A percentile compares a stretch with the other conserved stretches of the same genome.
These are phyloP conservation scores for Echinarachnius parma DNA, from an alignment of 53 echinoderm and acorn worm species.

Conservation along the genomic window DNA sequence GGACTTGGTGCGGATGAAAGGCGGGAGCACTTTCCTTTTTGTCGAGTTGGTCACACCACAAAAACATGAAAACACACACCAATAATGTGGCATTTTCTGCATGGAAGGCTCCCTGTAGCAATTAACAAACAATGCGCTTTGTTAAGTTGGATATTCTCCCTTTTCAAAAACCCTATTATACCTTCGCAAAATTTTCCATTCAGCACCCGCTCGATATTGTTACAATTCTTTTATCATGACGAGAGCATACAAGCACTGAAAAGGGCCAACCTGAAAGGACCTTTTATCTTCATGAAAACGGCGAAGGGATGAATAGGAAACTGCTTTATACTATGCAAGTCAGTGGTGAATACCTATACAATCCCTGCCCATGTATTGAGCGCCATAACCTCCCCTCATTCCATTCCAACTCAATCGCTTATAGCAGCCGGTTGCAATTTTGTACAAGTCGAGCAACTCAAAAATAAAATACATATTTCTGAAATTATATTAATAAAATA, in stretches of 20 bases:
- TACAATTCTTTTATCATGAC: constrained; percentile 45
- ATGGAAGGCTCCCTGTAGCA: constrained; percentile 38
- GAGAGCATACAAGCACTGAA: constrained; percentile 30
- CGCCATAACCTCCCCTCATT: background rate
- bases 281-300: constrained; percentile 40
- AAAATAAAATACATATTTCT: background rate
- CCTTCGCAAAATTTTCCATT: constrained; percentile 47
- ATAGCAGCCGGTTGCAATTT: constrained; percentile 14
- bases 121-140: constrained; percentile 49
- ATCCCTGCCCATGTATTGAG: constrained; percentile 2
- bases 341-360: background rate
- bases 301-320: constrained; percentile 30
- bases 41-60: constrained; percentile 18
- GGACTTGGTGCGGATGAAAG: constrained; percentile 7
- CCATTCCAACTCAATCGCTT: constrained; percentile 7
- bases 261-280: constrained; percentile 19
- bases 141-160: constrained; percentile 19
- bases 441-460: too few species aligned
- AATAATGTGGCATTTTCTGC: constrained; percentile 24
- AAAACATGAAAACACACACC: constrained; percentile 48
- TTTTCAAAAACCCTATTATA: constrained; percentile 49
- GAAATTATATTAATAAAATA: too few species aligned
- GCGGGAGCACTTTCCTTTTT: constrained; percentile 12
- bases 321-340: constrained; percentile 15
- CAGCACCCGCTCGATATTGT: constrained; percentile 54